These are phyloP conservation scores for Tribolium castaneum DNA, from an alignment of 1,140 invertebrate genomes.

Conservation along the genomic window DNA sequence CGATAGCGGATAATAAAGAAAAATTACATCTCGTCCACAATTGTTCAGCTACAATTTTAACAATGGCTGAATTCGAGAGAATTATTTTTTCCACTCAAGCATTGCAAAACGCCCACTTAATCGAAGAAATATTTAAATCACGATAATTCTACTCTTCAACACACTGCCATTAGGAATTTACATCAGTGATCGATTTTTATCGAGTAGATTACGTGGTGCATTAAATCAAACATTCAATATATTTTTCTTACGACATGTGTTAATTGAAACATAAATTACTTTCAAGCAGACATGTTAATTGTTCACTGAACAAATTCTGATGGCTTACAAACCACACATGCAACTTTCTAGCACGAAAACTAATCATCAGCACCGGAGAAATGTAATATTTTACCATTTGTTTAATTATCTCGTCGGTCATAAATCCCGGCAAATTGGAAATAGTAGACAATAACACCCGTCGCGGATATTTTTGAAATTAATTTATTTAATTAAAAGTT, in stretches of 20 bases:
- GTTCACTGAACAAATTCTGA: not conserved
- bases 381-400: not conserved
- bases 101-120: not conserved
- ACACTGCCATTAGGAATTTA: too few species aligned
- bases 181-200: not conserved
- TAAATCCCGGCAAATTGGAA: not conserved
- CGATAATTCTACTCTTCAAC: not conserved
- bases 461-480: too few species aligned
- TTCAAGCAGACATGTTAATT: not conserved
- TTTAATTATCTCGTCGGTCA: not conserved
- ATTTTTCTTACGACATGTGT: not conserved
- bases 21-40: conserved; percentile 10
- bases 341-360: not conserved
- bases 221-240: not conserved
- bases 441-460: not conserved
- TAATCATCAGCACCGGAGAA: not conserved
- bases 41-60: conserved; percentile 10
- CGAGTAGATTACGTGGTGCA: not conserved
- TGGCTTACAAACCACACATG: not conserved
- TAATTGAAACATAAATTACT: not conserved
- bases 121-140: not conserved
- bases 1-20: conserved; percentile 22
- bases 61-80: not conserved
- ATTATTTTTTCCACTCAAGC: not conserved
- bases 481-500: too few species aligned